A percentile compares a stretch with the other conserved stretches of the same genome.
Evolutionary conservation across 2,888 invertebrate species (phyloP).

Genomic region (Salticus scenicus): DNA sequence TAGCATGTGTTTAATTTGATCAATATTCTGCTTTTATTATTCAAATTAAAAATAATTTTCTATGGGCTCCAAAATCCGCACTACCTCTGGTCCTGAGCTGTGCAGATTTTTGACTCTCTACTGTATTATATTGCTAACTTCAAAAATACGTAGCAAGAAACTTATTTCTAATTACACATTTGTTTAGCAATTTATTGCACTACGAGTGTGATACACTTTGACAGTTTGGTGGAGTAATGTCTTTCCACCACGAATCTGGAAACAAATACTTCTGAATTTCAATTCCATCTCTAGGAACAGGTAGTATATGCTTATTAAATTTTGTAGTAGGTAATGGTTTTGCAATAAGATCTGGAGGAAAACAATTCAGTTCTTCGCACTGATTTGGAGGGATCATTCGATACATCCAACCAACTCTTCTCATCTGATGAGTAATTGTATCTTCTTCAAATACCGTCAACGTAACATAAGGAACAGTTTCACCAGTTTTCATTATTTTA

Average conservation of each 20-base stretch:
- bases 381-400: conserved; percentile 78
- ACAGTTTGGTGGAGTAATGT: conserved; percentile 93
- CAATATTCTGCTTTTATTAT: no score
- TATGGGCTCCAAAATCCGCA: no score
- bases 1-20: no score
- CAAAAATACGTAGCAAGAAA: no score
- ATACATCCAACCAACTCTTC: conserved; percentile 79
- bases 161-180: no score
- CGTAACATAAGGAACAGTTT: conserved; percentile 75
- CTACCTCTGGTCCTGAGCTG: no score
- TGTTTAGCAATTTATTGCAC: no score
- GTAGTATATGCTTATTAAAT: conserved; percentile 75
- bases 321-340: conserved; percentile 77
- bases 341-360: conserved; percentile 78
- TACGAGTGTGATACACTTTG: not conserved
- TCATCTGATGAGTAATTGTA: conserved; percentile 76
- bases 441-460: conserved; percentile 79
- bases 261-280: conserved; percentile 81
- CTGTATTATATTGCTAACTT: no score
- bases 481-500: conserved; percentile 74
- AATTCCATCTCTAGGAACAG: conserved; percentile 79
- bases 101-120: no score
- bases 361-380: conserved; percentile 79
- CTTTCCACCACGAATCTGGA: conserved; percentile 82
- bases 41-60: no score